Base-by-base conservation (phyloP, 2,797 vertebrate genomes). In the Cossypha niveicapilla region DNA sequence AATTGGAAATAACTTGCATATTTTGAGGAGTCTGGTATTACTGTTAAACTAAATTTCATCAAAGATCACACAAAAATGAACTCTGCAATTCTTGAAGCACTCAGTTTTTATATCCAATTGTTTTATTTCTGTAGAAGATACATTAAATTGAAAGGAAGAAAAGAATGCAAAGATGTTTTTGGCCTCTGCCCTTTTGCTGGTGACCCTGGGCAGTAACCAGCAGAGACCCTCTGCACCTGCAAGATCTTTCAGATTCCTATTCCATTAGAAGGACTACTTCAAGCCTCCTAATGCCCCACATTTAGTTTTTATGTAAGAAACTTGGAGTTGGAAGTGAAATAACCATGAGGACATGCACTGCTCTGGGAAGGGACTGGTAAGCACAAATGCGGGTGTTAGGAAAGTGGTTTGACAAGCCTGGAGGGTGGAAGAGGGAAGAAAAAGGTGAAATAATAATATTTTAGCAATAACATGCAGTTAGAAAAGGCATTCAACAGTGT, bases 11-110 rank as follows among this genome's bases (percentile, higher is more conserved):
- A 61, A 86, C 42, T 47, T 60, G 16, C 1, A 1, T 35, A 24
- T 50, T 90, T 86, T 86, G 53, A 77, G 27, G 28, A 62, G 12
- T 27, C 16, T 81, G 35, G 42, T 84, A 90, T 68, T 87, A 37
- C 23, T 51, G 16, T 47, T 66, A 78, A 75, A 53, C 6, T 30
- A 70, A 88, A 63, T 51, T 72, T 58, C 7, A 18, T 47, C 10
- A 77, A 90, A 83, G 28, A 37, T 56, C 18, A 77, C 68, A 60
- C 8, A 11, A 62, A 91, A 81, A 1, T 7, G n/a, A 60, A 62
- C 81, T 30, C 12, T 62, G 8, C 23, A 45, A 42, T 53, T 88
- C 42, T 83, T 61, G 42, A 77, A 77, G 13, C 3, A 8, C 22
- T 71, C 12, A 17, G 16, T 35, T 80, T 92, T 67, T 37, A 45